Conservation (phyloP, 1,140 invertebrate species). For the Dendrolimus punctatus region DNA sequence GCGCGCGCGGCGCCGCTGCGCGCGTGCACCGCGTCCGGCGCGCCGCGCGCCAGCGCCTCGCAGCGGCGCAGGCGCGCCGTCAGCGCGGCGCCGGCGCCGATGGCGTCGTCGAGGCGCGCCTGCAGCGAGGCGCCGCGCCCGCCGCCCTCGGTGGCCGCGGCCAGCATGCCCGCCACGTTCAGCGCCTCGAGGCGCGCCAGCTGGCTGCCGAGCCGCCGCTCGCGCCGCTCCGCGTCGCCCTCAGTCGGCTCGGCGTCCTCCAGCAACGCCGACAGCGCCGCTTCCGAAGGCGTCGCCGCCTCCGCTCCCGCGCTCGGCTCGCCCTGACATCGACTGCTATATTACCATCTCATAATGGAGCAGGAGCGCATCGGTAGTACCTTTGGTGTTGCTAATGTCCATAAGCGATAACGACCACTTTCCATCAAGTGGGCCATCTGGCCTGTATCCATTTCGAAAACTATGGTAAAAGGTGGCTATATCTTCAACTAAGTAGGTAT, state of each 20-base stretch:
- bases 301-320: neutral
- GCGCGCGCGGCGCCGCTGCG: constrained; percentile 38
- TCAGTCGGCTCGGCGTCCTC: constrained; percentile 35
- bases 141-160: constrained; percentile 49
- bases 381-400: too few species aligned
- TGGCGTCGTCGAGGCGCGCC: constrained; percentile 28
- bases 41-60: constrained; percentile 28
- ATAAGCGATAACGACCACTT: too few species aligned
- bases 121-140: constrained; percentile 34
- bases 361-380: too few species aligned
- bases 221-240: constrained; percentile 47
- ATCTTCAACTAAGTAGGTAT: too few species aligned
- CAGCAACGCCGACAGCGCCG: constrained; percentile 40
- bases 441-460: too few species aligned
- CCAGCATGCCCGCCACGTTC: constrained; percentile 57
- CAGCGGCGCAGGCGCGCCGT: constrained; percentile 21
- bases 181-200: constrained; percentile 48
- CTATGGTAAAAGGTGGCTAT: too few species aligned
- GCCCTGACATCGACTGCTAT: too few species aligned
- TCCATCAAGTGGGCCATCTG: too few species aligned
- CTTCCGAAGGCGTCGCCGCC: constrained; percentile 26
- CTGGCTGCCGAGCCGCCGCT: constrained; percentile 36
- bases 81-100: constrained; percentile 23
- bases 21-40: constrained; percentile 27
- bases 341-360: too few species aligned